Percentiles rank a stretch among this genome's conserved stretches.
These are phyloP conservation scores for Pygathrix nemaeus DNA, from an alignment of 2,113 vertebrate genomes.

Conservation along the genomic window DNA sequence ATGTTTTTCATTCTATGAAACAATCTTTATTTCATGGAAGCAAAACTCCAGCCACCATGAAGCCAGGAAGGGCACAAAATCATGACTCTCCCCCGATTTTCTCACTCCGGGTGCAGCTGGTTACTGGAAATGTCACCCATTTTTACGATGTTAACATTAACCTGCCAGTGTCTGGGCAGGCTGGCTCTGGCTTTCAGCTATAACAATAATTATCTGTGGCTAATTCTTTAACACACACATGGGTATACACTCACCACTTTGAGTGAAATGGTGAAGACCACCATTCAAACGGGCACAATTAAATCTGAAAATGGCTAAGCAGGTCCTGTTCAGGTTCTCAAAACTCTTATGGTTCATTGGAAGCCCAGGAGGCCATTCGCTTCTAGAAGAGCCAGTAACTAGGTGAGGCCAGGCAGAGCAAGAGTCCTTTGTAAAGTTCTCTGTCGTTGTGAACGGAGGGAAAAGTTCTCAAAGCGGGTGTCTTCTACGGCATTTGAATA, in stretches of 20 bases:
- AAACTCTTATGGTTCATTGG: neutral
- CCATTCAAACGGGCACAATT: fast-evolving
- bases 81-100: fast-evolving
- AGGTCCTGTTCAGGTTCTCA: neutral
- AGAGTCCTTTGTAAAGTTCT: neutral
- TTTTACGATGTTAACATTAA: neutral
- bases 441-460: fast-evolving
- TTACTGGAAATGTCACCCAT: neutral
- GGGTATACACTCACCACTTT: neutral
- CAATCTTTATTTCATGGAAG: neutral
- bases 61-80: neutral
- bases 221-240: neutral
- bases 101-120: fast-evolving
- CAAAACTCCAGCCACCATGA: neutral
- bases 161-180: fast-evolving
- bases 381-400: neutral
- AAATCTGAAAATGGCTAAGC: neutral
- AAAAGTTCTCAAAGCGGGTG: fast-evolving
- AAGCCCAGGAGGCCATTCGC: neutral
- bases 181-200: neutral
- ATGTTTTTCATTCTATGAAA: neutral
- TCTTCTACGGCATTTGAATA: neutral
- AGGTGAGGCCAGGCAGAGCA: too few relatives aligned
- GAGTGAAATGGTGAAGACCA: fast-evolving
- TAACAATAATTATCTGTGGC: fast-evolving